Evolutionary conservation across 2,888 invertebrate species (phyloP).

Genomic region (Chaetogeoica ovagalla): DNA sequence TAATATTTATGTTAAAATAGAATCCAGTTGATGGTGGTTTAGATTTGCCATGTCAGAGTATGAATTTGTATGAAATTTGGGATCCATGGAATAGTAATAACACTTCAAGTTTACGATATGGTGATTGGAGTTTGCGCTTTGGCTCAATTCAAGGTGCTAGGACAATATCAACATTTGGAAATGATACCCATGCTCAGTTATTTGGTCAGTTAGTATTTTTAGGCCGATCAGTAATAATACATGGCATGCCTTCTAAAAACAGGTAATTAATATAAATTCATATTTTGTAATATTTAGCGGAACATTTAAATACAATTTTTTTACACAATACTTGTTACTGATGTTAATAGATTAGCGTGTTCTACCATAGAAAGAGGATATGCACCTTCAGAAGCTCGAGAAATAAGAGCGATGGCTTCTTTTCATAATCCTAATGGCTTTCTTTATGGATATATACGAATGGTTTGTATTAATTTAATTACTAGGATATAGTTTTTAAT

Average conservation of each 20-base stretch:
- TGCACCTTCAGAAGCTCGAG: slow-evolving; percentile 82
- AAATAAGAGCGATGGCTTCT: slow-evolving; percentile 83
- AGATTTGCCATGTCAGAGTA: slow-evolving; percentile 84
- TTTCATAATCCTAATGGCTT: slow-evolving; percentile 88
- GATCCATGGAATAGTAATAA: slow-evolving; percentile 74
- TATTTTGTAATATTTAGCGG: neutral
- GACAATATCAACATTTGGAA: slow-evolving; percentile 63
- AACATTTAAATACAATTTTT: neutral
- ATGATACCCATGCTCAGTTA: slow-evolving; percentile 79
- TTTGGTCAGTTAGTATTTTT: slow-evolving; percentile 81
- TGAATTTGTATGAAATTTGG: slow-evolving; percentile 81
- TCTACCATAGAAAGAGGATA: slow-evolving; percentile 84
- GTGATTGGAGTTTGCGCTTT: slow-evolving; percentile 84
- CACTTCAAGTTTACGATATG: slow-evolving; percentile 83
- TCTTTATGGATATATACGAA: slow-evolving; percentile 81
- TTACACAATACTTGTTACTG: neutral
- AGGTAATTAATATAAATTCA: slow-evolving; percentile 8
- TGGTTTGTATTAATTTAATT: slow-evolving; percentile 64
- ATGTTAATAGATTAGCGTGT: slow-evolving; percentile 72
- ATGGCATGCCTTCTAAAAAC: slow-evolving; percentile 58
- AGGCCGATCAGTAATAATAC: slow-evolving; percentile 83
- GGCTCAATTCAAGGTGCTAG: slow-evolving; percentile 72
- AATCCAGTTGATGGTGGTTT: slow-evolving; percentile 79
- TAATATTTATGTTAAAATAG: slow-evolving; percentile 61
- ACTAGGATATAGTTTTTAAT: slow-evolving; percentile 16